Conservation (phyloP, 1,140 invertebrate species). For the Bombus consobrinus region DNA sequence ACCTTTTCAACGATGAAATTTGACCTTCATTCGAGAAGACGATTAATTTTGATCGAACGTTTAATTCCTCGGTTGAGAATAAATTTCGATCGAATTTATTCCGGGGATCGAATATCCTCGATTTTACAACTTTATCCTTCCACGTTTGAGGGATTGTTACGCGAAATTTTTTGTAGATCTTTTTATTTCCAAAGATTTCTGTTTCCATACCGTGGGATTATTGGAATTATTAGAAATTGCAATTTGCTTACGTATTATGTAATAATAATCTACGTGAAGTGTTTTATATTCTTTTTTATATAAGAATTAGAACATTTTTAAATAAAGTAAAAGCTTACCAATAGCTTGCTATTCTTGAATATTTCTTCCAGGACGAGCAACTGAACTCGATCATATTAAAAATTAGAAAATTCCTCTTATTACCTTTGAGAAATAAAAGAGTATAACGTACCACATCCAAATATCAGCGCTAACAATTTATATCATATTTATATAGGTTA, state of each 20-base stretch:
- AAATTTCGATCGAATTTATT: neutral
- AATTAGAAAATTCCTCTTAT: no score
- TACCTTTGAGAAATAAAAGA: neutral
- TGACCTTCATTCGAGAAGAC: neutral
- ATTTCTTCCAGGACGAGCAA: no score
- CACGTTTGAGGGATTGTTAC: neutral
- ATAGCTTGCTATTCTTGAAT: no score
- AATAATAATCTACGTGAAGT: no score
- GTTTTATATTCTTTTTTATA: no score
- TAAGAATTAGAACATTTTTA: neutral
- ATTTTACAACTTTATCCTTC: no score
- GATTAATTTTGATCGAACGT: neutral
- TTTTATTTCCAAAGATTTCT: neutral
- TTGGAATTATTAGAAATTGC: neutral
- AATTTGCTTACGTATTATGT: no score
- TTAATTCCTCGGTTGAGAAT: neutral
- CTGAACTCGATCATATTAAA: no score
- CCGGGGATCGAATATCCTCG: neutral
- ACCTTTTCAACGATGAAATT: neutral
- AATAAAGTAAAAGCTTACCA: neutral
- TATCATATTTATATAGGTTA: neutral
- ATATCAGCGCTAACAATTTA: neutral
- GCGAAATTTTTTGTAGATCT: neutral
- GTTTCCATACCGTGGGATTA: neutral
- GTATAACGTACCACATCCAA: neutral